Conservation (phyloP, 2,797 vertebrate species). For the Macropus fuliginosus region DNA sequence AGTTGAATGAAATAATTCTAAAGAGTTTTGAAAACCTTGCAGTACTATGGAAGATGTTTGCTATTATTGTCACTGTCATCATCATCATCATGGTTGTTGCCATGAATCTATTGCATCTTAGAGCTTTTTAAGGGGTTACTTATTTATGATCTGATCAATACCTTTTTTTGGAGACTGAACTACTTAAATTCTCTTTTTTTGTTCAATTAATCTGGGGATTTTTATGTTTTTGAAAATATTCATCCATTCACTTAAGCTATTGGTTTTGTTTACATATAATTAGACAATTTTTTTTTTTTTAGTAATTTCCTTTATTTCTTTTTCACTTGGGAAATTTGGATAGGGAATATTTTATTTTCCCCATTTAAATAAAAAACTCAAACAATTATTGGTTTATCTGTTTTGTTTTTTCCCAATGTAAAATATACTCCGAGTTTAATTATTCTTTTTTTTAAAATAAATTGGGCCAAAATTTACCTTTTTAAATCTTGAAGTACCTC, state of each 20-base stretch:
- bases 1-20: background rate
- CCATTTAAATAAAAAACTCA: background rate
- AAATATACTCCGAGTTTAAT: background rate
- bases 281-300: background rate
- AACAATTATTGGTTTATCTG: background rate
- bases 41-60: background rate
- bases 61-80: background rate
- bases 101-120: background rate
- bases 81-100: background rate
- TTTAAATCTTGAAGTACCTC: background rate
- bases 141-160: background rate
- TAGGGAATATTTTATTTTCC: background rate
- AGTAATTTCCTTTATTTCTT: background rate
- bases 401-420: background rate
- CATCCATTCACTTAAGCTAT: background rate
- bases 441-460: background rate
- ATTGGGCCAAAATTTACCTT: background rate
- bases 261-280: background rate
- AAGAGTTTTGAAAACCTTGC: too few species aligned
- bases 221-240: background rate
- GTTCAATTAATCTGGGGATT: background rate
- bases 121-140: too few species aligned
- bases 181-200: background rate
- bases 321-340: background rate
- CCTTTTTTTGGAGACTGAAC: background rate